Conservation (phyloP, 2,888 invertebrate species). For the Eucera pruinosa region DNA sequence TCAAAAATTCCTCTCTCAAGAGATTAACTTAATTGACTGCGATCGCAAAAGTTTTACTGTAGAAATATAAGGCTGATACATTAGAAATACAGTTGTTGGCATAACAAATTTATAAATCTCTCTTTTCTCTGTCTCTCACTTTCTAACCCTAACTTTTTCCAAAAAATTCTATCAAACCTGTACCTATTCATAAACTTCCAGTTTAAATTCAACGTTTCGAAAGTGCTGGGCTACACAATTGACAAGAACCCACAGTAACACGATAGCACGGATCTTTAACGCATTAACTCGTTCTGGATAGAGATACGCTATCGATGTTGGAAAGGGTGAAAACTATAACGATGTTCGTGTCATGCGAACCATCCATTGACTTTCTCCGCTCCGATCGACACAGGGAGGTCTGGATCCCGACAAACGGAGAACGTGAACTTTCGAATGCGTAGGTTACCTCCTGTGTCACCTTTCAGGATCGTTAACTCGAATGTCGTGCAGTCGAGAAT, state of each 20-base stretch:
- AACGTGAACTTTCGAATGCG: conserved; percentile 60
- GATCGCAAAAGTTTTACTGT: no score
- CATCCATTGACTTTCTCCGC: conserved; percentile 51
- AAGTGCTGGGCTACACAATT: not conserved
- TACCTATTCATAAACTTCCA: not conserved
- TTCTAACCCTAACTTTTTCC: no score
- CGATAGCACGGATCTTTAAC: not conserved
- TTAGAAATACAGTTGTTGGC: no score
- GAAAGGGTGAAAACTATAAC: conserved; percentile 20
- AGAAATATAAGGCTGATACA: no score
- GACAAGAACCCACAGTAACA: not conserved
- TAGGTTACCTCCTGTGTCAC: conserved; percentile 42
- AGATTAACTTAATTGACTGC: no score
- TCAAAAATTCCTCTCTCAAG: no score
- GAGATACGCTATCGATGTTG: not conserved
- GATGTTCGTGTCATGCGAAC: conserved; percentile 27
- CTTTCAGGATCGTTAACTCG: conserved; percentile 52
- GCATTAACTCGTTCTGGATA: conserved; percentile 8
- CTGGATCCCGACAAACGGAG: conserved; percentile 28
- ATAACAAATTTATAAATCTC: no score
- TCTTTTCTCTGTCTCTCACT: no score
- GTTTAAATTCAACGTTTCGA: no score
- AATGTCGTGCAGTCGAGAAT: conserved; percentile 17
- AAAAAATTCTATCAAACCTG: no score
- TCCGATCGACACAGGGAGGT: conserved; percentile 18